phyloP scores from a whole-genome alignment of 2,113 vertebrate species.

The Murina feae region DNA sequence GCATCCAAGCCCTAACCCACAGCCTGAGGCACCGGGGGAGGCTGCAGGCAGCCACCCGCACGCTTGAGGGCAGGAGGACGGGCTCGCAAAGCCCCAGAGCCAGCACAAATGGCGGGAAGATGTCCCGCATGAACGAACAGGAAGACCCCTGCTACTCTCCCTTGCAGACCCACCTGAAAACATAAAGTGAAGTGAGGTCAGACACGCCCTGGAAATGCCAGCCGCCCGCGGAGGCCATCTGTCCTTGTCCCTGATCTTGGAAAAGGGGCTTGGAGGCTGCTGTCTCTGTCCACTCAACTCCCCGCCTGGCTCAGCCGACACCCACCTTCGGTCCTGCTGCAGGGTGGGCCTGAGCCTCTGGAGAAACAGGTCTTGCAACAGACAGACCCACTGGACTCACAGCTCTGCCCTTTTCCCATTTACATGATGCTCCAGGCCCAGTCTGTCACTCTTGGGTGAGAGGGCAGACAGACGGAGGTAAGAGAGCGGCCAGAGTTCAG shows the following conservation, averaged over 20 bases:
- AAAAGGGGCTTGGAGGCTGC: not conserved
- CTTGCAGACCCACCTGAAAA: not conserved
- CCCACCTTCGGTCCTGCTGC: not conserved
- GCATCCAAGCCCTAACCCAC: fast-evolving
- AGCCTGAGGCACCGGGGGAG: not conserved
- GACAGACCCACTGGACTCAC: not conserved
- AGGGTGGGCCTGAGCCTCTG: not conserved
- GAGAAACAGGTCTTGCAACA: not conserved
- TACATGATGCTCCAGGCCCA: not conserved
- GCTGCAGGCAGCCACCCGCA: not conserved
- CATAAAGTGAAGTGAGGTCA: not conserved
- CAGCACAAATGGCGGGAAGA: not conserved
- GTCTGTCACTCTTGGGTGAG: not conserved
- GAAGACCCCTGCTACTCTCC: not conserved
- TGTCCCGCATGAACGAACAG: fast-evolving
- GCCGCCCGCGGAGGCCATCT: not conserved
- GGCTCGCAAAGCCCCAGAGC: not conserved
- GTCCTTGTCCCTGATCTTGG: not conserved
- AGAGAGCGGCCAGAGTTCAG: not conserved
- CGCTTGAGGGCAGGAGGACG: fast-evolving
- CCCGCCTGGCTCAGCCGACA: not conserved
- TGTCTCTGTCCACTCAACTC: not conserved
- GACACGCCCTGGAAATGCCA: not conserved
- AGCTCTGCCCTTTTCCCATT: not conserved
- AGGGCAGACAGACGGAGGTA: not conserved